Percentiles rank a stretch among this genome's conserved stretches.
phyloP scores from a whole-genome alignment of 2,888 invertebrate species.

The Limenitis camilla region DNA sequence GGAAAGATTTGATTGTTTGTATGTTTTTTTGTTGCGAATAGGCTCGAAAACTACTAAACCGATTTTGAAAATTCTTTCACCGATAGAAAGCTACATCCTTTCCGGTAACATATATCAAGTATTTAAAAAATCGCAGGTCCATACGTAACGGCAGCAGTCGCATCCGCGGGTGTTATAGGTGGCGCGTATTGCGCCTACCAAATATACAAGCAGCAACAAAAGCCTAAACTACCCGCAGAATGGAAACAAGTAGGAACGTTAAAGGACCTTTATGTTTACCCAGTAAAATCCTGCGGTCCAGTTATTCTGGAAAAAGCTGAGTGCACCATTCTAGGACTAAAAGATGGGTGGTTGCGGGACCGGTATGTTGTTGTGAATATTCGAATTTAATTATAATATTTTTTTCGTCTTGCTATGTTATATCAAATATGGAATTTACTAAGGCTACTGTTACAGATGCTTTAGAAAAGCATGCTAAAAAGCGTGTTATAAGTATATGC shows the following conservation, averaged over 20 bases:
- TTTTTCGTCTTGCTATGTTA: no score
- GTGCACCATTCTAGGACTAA: constrained; percentile 70
- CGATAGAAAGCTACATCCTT: no score
- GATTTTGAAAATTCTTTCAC: no score
- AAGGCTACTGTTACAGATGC: no score
- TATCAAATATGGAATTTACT: no score
- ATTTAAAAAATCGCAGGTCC: constrained; percentile 31
- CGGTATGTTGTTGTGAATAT: constrained; percentile 37
- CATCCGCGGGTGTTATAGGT: constrained; percentile 46
- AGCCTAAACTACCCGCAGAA: constrained; percentile 50
- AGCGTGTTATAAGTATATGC: no score
- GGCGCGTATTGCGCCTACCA: constrained; percentile 48
- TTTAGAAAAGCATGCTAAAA: no score
- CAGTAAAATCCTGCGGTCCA: constrained; percentile 76
- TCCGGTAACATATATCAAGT: background rate
- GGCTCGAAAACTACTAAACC: no score
- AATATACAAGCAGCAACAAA: constrained; percentile 34
- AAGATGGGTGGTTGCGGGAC: constrained; percentile 72
- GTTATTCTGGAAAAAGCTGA: constrained; percentile 64
- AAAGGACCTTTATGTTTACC: constrained; percentile 69
- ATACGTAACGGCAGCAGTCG: constrained; percentile 38
- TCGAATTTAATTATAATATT: background rate
- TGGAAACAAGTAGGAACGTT: constrained; percentile 76
- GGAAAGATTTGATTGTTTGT: no score
- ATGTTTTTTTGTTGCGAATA: no score